Percentiles rank a stretch among this genome's conserved stretches.
Evolutionary conservation across 2,113 vertebrate genomes (phyloP).

Genomic region (Hemibagrus wyckioides): DNA sequence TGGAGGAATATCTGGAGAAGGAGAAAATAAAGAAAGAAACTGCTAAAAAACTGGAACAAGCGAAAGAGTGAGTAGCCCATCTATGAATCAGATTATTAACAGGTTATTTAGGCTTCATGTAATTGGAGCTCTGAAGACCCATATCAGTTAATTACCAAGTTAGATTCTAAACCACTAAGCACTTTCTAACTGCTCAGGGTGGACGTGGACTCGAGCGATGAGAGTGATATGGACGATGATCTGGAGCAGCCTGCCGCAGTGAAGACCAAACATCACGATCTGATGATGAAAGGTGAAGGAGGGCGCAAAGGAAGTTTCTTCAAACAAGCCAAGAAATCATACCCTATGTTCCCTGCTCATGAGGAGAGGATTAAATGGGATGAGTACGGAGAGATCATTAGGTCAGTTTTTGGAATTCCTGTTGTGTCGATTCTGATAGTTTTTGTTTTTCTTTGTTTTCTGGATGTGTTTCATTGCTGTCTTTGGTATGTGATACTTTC

Average conservation of each 20-base stretch:
- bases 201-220: slow-evolving; percentile 96
- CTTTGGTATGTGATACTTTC: not conserved
- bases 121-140: not conserved
- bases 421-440: not conserved
- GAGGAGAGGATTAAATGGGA: slow-evolving; percentile 99
- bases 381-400: slow-evolving; percentile 98
- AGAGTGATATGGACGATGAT: slow-evolving; percentile 94
- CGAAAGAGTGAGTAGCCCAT: slow-evolving; percentile 87
- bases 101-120: not conserved
- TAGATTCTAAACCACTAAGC: not conserved
- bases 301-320: slow-evolving; percentile 96
- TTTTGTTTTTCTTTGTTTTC: not conserved
- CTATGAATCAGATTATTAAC: not conserved
- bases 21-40: slow-evolving; percentile 97
- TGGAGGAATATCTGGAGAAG: slow-evolving; percentile 94
- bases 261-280: slow-evolving; percentile 92
- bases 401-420: slow-evolving; percentile 67
- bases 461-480: not conserved
- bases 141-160: not conserved
- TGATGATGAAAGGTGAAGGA: slow-evolving; percentile 99
- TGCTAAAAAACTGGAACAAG: slow-evolving; percentile 95
- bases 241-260: slow-evolving; percentile 85
- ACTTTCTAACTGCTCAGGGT: slow-evolving; percentile 72
- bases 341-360: slow-evolving; percentile 95
- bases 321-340: slow-evolving; percentile 98